phyloP scores from a whole-genome alignment of 2,888 invertebrate species.

The Volucella zonaria region DNA sequence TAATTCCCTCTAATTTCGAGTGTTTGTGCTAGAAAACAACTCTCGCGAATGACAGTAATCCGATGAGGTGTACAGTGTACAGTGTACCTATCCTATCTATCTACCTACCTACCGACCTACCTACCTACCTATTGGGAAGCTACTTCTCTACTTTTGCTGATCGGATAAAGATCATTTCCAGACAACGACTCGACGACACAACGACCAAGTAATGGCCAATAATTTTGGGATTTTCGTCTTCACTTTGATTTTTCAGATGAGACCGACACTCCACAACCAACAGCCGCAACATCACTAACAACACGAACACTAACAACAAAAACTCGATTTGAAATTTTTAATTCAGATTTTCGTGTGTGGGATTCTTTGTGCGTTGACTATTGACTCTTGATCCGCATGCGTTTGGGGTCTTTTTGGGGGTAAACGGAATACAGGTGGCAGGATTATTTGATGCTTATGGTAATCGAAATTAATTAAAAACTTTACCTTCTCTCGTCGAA shows the following conservation, averaged over 20 bases:
- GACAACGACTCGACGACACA: conserved; percentile 29
- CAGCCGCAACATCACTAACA: background rate
- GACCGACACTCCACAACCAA: conserved; percentile 16
- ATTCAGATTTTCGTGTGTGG: conserved; percentile 58
- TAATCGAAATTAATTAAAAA: conserved; percentile 73
- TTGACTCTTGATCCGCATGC: background rate
- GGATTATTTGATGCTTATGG: conserved; percentile 72
- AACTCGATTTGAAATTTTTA: conserved; percentile 12
- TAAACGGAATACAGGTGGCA: conserved; percentile 62
- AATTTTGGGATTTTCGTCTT: conserved; percentile 67
- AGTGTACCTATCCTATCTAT: background rate
- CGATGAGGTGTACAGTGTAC: background rate
- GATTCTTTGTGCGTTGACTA: conserved; percentile 22
- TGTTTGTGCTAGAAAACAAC: conserved; percentile 71
- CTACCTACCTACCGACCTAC: too few relatives aligned
- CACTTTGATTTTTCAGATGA: conserved; percentile 62
- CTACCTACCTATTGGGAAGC: conserved; percentile 2
- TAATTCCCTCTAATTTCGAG: conserved; percentile 65
- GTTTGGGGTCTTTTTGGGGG: background rate
- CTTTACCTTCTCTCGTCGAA: conserved; percentile 51
- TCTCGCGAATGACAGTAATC: conserved; percentile 71
- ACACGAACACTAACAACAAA: conserved; percentile 14
- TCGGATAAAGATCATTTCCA: conserved; percentile 73
- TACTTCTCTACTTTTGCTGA: conserved; percentile 25
- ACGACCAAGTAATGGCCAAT: conserved; percentile 68